Conservation (phyloP, 2,113 vertebrate species). For the Psophia crepitans region DNA sequence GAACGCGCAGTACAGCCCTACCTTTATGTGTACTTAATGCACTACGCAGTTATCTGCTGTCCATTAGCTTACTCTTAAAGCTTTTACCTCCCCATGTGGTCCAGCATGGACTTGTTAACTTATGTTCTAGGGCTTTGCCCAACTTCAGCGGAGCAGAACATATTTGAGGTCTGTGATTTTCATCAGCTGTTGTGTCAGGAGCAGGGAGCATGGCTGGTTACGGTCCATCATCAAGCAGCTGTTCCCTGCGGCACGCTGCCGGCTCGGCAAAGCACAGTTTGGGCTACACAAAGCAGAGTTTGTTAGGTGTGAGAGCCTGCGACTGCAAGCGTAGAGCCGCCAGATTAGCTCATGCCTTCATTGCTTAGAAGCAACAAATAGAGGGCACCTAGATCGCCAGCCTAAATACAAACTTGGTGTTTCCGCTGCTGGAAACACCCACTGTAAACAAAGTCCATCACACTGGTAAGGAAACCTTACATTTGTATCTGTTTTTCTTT, state of each 20-base stretch:
- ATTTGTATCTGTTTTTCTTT: background rate
- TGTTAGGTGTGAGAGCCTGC: background rate
- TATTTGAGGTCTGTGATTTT: background rate
- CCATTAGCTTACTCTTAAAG: background rate
- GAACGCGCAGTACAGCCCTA: background rate
- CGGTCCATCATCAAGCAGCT: background rate
- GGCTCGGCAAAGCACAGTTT: background rate
- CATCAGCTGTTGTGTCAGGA: background rate
- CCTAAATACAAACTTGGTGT: background rate
- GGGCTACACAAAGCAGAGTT: background rate
- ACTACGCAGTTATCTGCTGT: background rate
- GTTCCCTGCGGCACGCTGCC: background rate
- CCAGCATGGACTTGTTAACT: background rate
- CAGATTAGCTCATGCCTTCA: constrained; percentile 24
- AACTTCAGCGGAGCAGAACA: background rate
- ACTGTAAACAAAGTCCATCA: background rate
- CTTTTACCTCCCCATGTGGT: background rate
- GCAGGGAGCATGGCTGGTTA: background rate
- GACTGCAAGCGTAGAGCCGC: background rate
- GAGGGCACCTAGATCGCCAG: background rate
- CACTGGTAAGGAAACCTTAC: background rate
- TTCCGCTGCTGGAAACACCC: background rate
- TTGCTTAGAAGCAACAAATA: background rate
- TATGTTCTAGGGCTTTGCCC: background rate
- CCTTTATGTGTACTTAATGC: background rate